phyloP scores from a whole-genome alignment of 2,113 vertebrate genomes.

The Phaethornis superciliosus region DNA sequence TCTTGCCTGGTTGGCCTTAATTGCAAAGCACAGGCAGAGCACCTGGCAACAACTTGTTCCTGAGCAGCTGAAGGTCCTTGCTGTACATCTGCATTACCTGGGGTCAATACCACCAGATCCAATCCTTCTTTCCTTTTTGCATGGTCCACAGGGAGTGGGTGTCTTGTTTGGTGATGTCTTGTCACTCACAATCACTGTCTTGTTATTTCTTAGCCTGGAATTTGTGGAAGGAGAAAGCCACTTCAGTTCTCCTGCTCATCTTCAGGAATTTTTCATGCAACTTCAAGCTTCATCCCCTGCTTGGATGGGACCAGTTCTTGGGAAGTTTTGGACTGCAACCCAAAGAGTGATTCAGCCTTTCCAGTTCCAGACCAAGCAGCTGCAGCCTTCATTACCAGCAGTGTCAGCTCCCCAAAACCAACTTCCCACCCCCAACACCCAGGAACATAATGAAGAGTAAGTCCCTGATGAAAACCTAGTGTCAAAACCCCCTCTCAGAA shows the following conservation, averaged over 20 bases:
- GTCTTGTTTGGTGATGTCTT: not conserved
- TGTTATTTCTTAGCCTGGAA: not conserved
- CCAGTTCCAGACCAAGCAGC: not conserved
- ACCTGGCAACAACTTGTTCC: not conserved
- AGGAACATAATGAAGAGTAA: not conserved
- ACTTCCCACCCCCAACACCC: not conserved
- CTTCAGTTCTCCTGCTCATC: not conserved
- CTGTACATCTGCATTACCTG: not conserved
- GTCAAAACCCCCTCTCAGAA: not conserved
- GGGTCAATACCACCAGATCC: not conserved
- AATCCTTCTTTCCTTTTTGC: not conserved
- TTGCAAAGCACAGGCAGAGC: not conserved
- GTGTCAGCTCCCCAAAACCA: not conserved
- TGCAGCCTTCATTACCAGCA: not conserved
- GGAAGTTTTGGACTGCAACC: not conserved
- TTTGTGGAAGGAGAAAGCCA: not conserved
- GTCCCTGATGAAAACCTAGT: not conserved
- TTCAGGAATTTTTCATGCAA: not conserved
- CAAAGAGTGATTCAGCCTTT: not conserved
- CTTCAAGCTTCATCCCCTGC: rapidly evolving
- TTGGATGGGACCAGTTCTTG: not conserved
- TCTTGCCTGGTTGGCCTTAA: not conserved
- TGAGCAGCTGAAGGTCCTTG: not conserved
- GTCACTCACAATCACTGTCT: not conserved
- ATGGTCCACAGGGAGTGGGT: not conserved